A percentile compares a stretch with the other conserved stretches of the same genome.
These are phyloP conservation scores for Drosophila barbarae DNA, from an alignment of 2,888 invertebrate genomes.

Conservation along the genomic window DNA sequence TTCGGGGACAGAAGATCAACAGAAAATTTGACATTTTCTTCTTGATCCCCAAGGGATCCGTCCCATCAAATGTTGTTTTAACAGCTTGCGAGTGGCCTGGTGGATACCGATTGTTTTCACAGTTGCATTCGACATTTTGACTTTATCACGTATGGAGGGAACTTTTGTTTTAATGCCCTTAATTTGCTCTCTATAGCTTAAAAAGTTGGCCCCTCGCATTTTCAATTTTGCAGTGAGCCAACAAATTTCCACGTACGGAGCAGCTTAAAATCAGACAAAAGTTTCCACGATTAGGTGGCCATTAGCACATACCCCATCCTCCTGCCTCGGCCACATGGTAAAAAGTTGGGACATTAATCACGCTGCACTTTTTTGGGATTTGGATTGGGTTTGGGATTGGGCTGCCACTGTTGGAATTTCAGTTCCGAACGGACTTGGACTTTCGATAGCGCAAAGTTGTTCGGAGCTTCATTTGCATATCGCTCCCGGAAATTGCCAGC, in stretches of 20 bases:
- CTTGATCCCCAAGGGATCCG: conserved; percentile 32
- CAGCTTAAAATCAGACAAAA: conserved; percentile 66
- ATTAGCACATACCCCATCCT: conserved; percentile 30
- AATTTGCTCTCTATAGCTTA: conserved; percentile 68
- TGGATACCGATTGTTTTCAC: conserved; percentile 57
- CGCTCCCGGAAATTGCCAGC: conserved; percentile 48
- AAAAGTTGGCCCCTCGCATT: conserved; percentile 65
- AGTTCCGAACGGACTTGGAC: conserved; percentile 34
- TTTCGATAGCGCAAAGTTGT: conserved; percentile 45
- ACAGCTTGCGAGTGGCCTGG: conserved; percentile 56
- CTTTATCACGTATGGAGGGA: conserved; percentile 43
- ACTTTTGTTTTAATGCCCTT: conserved; percentile 75
- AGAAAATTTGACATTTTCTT: conserved; percentile 36
- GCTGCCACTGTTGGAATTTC: conserved; percentile 30
- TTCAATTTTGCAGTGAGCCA: conserved; percentile 57
- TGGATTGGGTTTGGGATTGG: conserved; percentile 14
- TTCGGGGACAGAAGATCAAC: conserved; percentile 35
- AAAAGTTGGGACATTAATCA: conserved; percentile 45
- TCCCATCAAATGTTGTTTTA: conserved; percentile 55
- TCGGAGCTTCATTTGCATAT: conserved; percentile 66
- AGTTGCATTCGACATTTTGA: conserved; percentile 51
- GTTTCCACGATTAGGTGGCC: conserved; percentile 49
- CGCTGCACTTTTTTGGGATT: conserved; percentile 35
- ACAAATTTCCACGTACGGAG: conserved; percentile 51
- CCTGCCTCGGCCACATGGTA: conserved; percentile 1